phyloP scores from a whole-genome alignment of 2,888 invertebrate genomes.

The Reticulitermes lucifugus region DNA sequence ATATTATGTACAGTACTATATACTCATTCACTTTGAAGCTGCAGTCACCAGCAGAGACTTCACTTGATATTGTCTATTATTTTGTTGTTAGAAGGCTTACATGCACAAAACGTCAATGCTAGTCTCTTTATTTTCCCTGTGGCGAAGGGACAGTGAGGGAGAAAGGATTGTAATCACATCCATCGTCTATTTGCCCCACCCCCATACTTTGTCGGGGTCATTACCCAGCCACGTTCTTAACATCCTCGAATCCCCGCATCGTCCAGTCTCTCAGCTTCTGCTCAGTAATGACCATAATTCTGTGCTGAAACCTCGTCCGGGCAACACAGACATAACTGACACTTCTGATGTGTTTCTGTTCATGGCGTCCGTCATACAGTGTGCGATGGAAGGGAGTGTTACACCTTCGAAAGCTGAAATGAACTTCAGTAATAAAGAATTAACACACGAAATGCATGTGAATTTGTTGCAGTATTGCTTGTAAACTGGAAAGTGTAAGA shows the following conservation, averaged over 20 bases:
- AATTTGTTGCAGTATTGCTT: too few relatives aligned
- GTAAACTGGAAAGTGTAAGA: too few relatives aligned
- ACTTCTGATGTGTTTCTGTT: neutral
- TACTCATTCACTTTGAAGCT: too few relatives aligned
- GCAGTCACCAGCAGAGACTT: neutral
- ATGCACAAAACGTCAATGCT: neutral
- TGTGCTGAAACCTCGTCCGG: too few relatives aligned
- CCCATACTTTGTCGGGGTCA: neutral
- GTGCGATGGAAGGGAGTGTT: too few relatives aligned
- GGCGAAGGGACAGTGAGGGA: neutral
- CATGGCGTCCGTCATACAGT: neutral
- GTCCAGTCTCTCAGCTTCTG: too few relatives aligned
- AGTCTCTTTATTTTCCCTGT: neutral
- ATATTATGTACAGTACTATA: too few relatives aligned
- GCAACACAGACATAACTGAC: neutral
- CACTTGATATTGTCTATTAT: neutral
- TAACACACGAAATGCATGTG: too few relatives aligned
- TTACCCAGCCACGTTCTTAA: conserved; percentile 13
- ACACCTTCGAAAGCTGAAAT: too few relatives aligned
- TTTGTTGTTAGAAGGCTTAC: neutral
- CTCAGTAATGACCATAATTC: neutral
- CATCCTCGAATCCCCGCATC: neutral
- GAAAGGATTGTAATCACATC: neutral
- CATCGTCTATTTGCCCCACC: neutral
- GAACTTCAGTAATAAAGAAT: too few relatives aligned